Conservation (phyloP, 2,113 vertebrate genomes). For the Anas platyrhynchos region DNA sequence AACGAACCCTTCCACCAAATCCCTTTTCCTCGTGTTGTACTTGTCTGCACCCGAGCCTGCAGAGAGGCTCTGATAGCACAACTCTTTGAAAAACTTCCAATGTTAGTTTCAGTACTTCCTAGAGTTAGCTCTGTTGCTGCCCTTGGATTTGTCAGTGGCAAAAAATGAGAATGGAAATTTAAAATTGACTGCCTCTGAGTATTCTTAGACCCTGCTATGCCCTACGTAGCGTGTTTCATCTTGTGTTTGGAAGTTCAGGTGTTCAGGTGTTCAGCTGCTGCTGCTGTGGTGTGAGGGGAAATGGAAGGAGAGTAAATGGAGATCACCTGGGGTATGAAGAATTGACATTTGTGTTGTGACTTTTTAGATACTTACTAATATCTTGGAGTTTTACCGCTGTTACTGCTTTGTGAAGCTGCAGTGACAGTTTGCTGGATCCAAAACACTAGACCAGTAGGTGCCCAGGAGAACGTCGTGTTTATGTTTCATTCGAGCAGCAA, state of each 20-base stretch:
- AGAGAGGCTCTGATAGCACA: neutral
- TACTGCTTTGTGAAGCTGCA: neutral
- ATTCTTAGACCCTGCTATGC: neutral
- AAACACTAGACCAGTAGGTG: neutral
- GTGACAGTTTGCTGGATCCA: neutral
- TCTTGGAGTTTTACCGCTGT: neutral
- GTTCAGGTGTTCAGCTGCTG: no score
- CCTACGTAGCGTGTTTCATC: neutral
- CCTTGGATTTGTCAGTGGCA: neutral
- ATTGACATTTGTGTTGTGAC: neutral
- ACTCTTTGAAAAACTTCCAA: neutral
- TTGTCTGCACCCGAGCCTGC: neutral
- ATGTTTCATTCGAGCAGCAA: neutral
- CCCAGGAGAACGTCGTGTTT: neutral
- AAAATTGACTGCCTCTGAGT: neutral
- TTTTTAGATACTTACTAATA: neutral
- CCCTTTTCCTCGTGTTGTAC: neutral
- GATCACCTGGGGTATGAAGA: neutral
- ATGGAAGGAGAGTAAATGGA: neutral
- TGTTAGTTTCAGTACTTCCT: neutral
- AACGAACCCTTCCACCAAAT: neutral
- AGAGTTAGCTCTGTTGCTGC: neutral
- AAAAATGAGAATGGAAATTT: neutral
- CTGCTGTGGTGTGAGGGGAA: neutral
- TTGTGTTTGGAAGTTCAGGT: neutral